Conservation (phyloP, 1,140 invertebrate species). For the Leptinotarsa lineolata region DNA sequence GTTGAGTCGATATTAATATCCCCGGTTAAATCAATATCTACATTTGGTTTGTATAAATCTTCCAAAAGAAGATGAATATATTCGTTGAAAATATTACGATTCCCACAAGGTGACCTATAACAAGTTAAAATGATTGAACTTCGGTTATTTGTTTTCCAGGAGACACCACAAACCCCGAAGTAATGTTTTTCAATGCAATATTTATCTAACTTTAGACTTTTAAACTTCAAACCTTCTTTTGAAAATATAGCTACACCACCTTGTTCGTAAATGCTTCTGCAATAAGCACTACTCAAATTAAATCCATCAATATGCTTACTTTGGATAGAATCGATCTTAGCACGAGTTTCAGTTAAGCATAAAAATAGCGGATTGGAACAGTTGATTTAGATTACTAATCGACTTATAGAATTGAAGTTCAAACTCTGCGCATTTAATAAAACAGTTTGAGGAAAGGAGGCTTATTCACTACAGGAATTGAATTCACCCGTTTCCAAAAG, state of each 20-base stretch:
- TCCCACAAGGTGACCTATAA: too few species aligned
- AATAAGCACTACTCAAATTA: slow-evolving; percentile 1
- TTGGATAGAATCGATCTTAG: background rate
- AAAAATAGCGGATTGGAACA: too few species aligned
- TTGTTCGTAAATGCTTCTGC: background rate
- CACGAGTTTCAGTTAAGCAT: slow-evolving; percentile 13
- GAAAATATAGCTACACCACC: slow-evolving; percentile 11
- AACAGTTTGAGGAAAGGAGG: too few species aligned
- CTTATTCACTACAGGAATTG: too few species aligned
- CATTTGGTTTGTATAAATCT: slow-evolving; percentile 9
- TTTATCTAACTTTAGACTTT: slow-evolving; percentile 1
- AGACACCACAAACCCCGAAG: background rate
- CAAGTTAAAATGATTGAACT: background rate
- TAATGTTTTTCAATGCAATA: too few species aligned
- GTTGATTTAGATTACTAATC: background rate
- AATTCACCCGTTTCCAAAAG: too few species aligned
- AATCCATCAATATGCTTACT: slow-evolving; percentile 12
- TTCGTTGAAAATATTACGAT: too few species aligned
- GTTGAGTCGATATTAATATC: too few species aligned
- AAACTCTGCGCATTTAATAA: slow-evolving; percentile 13
- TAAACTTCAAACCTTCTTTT: background rate
- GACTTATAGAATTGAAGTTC: slow-evolving; percentile 2
- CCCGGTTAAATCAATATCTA: background rate
- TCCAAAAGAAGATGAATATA: background rate
- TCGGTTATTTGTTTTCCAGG: background rate